Percentiles rank a stretch among this genome's conserved stretches.
phyloP scores from a whole-genome alignment of 1,140 invertebrate species.

The Drosophila gunungcola region DNA sequence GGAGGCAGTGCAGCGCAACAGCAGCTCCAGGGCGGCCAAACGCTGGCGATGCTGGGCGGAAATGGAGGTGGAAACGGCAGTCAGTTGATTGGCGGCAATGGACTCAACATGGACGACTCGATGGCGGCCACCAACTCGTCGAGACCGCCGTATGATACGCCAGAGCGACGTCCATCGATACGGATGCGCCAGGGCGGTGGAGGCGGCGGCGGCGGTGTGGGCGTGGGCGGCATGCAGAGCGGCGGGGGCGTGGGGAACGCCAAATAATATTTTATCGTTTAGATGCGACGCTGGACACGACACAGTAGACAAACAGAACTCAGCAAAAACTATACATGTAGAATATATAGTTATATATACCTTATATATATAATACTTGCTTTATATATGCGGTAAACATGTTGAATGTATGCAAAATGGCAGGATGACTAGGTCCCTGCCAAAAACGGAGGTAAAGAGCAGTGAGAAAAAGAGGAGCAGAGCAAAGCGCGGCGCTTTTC shows the following conservation, averaged over 20 bases:
- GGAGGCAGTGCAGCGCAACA: slow-evolving; percentile 46
- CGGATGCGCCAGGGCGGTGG: slow-evolving; percentile 84
- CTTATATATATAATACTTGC: slow-evolving; percentile 63
- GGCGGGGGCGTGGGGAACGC: slow-evolving; percentile 83
- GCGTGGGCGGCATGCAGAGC: slow-evolving; percentile 48
- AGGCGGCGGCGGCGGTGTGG: slow-evolving; percentile 62
- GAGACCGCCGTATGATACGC: slow-evolving; percentile 85
- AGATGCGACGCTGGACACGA: slow-evolving; percentile 54
- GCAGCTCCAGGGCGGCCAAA: slow-evolving; percentile 62
- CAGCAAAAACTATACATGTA: slow-evolving; percentile 66
- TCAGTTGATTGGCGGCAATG: slow-evolving; percentile 68
- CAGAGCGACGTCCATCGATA: slow-evolving; percentile 86
- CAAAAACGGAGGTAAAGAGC: slow-evolving; percentile 12
- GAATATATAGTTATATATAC: slow-evolving; percentile 65
- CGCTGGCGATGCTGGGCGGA: slow-evolving; percentile 65
- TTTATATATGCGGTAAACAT: slow-evolving; percentile 71
- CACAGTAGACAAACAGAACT: slow-evolving; percentile 59
- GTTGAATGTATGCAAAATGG: slow-evolving; percentile 60
- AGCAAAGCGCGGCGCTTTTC: slow-evolving; percentile 49
- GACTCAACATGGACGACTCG: slow-evolving; percentile 81
- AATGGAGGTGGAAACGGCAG: slow-evolving; percentile 72
- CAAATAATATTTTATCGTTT: slow-evolving; percentile 85
- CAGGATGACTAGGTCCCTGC: slow-evolving; percentile 55
- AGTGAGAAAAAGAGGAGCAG: slow-evolving; percentile 24
- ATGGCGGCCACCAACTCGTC: slow-evolving; percentile 85